Conservation (phyloP, 2,888 invertebrate genomes). For the Temnothorax unifasciatus region DNA sequence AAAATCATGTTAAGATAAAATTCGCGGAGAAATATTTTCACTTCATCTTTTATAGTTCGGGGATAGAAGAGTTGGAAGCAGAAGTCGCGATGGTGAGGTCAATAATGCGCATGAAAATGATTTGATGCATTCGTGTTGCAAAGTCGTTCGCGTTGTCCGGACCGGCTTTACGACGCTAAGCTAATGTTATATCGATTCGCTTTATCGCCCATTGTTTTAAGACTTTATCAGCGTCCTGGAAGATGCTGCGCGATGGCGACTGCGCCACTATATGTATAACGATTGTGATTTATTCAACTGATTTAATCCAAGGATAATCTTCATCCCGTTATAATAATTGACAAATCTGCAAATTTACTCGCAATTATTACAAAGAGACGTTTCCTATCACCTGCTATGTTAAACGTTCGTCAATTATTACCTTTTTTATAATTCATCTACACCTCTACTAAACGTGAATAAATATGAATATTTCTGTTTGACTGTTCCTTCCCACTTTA, state of each 20-base stretch:
- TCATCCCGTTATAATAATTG: not conserved
- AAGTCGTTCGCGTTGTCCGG: not conserved
- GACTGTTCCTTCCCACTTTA: not conserved
- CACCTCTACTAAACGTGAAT: not conserved
- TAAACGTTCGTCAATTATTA: constrained; percentile 2
- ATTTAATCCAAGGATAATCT: not conserved
- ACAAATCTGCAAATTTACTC: not conserved
- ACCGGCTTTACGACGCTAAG: constrained; percentile 3
- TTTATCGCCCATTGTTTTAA: constrained; percentile 68
- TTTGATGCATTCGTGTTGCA: constrained; percentile 11
- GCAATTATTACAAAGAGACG: not conserved
- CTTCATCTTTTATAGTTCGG: not conserved
- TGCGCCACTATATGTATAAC: not conserved
- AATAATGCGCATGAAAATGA: not conserved
- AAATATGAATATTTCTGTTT: not conserved
- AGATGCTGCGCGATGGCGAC: not conserved
- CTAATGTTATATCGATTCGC: constrained; percentile 51
- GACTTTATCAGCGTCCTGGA: not conserved
- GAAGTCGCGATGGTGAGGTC: not conserved
- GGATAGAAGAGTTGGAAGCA: not conserved
- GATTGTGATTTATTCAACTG: not conserved
- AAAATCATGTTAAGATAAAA: not conserved
- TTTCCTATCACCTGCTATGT: not conserved
- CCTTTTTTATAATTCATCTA: not conserved
- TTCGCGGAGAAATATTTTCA: not conserved